Conservation (phyloP, 2,113 vertebrate genomes). For the Labeo catla region DNA sequence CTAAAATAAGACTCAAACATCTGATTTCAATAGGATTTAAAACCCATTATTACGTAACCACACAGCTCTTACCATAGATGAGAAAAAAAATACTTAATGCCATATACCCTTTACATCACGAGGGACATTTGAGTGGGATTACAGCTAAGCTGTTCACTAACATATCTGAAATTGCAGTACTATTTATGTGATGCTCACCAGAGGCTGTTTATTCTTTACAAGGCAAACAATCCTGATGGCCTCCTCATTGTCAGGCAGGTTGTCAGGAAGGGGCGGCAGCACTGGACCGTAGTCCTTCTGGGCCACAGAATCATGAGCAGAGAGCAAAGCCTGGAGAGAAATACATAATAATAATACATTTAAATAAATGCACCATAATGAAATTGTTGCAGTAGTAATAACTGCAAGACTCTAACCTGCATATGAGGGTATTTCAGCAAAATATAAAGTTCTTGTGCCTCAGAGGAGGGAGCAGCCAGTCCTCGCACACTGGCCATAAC, state of each 20-base stretch:
- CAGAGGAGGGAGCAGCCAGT: slow-evolving; percentile 67
- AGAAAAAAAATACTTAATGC: slow-evolving; percentile 2
- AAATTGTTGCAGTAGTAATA: not conserved
- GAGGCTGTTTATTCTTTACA: slow-evolving; percentile 90
- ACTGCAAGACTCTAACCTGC: slow-evolving; percentile 74
- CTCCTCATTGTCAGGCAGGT: slow-evolving; percentile 85
- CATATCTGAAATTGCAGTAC: not conserved
- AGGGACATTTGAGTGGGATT: slow-evolving; percentile 3
- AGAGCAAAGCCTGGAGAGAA: slow-evolving; percentile 81
- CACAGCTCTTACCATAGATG: not conserved
- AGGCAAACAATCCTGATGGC: slow-evolving; percentile 88
- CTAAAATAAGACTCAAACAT: slow-evolving; percentile 4
- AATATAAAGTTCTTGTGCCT: slow-evolving; percentile 79
- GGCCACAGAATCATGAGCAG: slow-evolving; percentile 86
- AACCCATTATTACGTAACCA: not conserved
- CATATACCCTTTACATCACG: not conserved
- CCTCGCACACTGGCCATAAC: slow-evolving; percentile 57
- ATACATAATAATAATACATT: not conserved
- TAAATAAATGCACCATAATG: not conserved
- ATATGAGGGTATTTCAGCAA: slow-evolving; percentile 81
- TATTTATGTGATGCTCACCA: slow-evolving; percentile 75
- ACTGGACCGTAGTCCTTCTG: slow-evolving; percentile 86
- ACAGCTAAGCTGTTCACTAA: not conserved
- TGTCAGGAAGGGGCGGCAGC: slow-evolving; percentile 83
- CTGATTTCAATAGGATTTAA: not conserved